These are phyloP conservation scores for Andrena marginata DNA, from an alignment of 2,888 invertebrate genomes.

Conservation along the genomic window DNA sequence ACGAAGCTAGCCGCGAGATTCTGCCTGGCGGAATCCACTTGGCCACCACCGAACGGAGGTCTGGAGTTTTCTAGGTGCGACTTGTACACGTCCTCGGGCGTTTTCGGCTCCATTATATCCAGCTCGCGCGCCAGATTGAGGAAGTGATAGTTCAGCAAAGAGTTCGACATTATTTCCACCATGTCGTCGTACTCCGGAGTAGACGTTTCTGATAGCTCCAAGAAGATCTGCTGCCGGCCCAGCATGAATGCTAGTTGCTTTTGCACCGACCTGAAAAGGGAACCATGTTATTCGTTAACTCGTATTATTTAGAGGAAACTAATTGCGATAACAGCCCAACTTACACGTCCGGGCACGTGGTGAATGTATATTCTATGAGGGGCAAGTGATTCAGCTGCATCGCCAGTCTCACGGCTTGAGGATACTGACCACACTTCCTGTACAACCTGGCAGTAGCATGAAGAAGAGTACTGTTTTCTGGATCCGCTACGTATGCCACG, in stretches of 20 bases:
- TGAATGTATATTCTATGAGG: constrained; percentile 94
- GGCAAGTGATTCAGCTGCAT: constrained; percentile 94
- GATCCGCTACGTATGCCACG: constrained; percentile 97
- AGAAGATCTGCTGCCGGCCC: constrained; percentile 96
- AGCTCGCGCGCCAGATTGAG: constrained; percentile 97
- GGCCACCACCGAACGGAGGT: constrained; percentile 90
- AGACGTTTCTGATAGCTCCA: constrained; percentile 90
- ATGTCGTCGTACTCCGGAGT: constrained; percentile 91
- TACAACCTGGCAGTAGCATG: constrained; percentile 94
- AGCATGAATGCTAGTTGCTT: constrained; percentile 99
- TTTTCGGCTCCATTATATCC: constrained; percentile 99
- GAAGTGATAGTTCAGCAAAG: constrained; percentile 97
- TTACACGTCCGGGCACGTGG: constrained; percentile 93
- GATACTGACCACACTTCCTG: constrained; percentile 93
- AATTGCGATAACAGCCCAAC: constrained; percentile 79
- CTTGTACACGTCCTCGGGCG: constrained; percentile 99
- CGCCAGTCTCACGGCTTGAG: constrained; percentile 95
- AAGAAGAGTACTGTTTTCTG: constrained; percentile 94
- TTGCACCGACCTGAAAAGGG: constrained; percentile 89
- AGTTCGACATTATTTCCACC: constrained; percentile 96
- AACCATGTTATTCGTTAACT: background rate
- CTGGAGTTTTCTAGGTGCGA: constrained; percentile 96
- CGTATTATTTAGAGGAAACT: background rate
- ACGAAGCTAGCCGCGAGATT: constrained; percentile 99
- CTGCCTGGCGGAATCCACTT: constrained; percentile 97